Evolutionary conservation across 1,140 invertebrate genomes (phyloP).

Genomic region (Eumeta japonica): DNA sequence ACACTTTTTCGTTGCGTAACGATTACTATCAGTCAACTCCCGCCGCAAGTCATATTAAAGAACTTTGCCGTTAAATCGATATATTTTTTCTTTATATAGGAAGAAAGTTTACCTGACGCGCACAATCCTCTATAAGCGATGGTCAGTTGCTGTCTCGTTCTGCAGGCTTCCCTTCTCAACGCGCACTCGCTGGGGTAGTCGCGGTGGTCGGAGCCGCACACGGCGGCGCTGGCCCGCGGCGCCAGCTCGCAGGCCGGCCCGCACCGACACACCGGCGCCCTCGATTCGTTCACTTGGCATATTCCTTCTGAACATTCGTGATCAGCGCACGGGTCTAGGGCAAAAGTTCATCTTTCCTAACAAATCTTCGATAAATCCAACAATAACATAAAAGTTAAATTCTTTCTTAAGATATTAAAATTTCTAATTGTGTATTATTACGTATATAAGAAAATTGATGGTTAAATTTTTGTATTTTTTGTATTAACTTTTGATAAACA

Average conservation of each 20-base stretch:
- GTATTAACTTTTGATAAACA: too few relatives aligned
- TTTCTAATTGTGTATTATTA: too few relatives aligned
- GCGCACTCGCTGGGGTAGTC: conserved; percentile 85
- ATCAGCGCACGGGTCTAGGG: conserved; percentile 77
- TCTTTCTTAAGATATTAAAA: neutral
- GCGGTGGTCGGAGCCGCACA: conserved; percentile 83
- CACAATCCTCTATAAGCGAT: conserved; percentile 81
- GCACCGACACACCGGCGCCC: conserved; percentile 77
- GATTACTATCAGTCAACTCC: too few relatives aligned
- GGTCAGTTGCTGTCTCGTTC: conserved; percentile 66
- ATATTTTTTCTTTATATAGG: too few relatives aligned
- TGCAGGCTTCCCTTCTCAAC: conserved; percentile 71
- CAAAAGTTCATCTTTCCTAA: conserved; percentile 6
- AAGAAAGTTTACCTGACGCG: conserved; percentile 74
- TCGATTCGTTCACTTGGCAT: conserved; percentile 75
- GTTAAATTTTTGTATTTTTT: too few relatives aligned
- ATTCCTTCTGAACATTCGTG: conserved; percentile 73
- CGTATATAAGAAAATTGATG: too few relatives aligned
- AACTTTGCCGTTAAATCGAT: too few relatives aligned
- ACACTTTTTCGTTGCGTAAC: too few relatives aligned
- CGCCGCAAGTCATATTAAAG: too few relatives aligned
- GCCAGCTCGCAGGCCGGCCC: conserved; percentile 73
- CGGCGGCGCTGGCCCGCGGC: conserved; percentile 62
- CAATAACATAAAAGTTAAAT: conserved; percentile 2
- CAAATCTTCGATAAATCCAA: conserved; percentile 19